Evolutionary conservation across 2,113 vertebrate genomes (phyloP), one percentile per base, ranked within the genome.

Genomic region (Conger conger): DNA sequence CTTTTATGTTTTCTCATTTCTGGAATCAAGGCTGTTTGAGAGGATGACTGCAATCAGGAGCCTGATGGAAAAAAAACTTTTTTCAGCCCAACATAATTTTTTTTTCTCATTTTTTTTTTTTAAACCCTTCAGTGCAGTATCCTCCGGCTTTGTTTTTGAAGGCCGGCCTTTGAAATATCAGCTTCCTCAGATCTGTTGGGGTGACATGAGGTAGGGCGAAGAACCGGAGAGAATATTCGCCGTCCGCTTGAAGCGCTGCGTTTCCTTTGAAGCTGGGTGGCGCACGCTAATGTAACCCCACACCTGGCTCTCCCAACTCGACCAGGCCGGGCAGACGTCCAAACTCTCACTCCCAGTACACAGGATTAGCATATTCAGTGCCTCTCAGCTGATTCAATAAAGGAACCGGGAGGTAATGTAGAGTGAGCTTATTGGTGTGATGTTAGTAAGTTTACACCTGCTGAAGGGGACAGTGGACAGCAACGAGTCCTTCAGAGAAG

Each of bases 111-210:
- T 20, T 73, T 73, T 73, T 73, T 33, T 73, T 33, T 9, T 33
- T n/a, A n/a, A n/a, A 73, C n/a, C 68, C 68, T 13, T n/a, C 9
- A 33, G n/a, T 27, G 27, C 68, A 9, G n/a, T 73, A 0, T 13
- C n/a, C 68, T 5, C 68, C n/a, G n/a, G n/a, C 68, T 73, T 73
- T 73, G 68, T 73, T n/a, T 73, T 33, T 73, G 68, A 73, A 73
- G 68, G 68, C 68, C 68, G 9, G 27, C 2, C 68, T 73, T 30
- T 73, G n/a, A 73, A 73, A 73, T 73, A 27, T 73, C 68, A 33
- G 68, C 13, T 73, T 73, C 27, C n/a, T 73, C 0, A 13, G 27
- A 73, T 73, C n/a, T 13, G n/a, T 17, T 30, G 8, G 68, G 68
- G 68, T 73, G 68, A 73, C 11, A 30, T 73, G 68, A 73, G 68